Conservation (phyloP, 2,113 vertebrate species). For the Caretta caretta region DNA sequence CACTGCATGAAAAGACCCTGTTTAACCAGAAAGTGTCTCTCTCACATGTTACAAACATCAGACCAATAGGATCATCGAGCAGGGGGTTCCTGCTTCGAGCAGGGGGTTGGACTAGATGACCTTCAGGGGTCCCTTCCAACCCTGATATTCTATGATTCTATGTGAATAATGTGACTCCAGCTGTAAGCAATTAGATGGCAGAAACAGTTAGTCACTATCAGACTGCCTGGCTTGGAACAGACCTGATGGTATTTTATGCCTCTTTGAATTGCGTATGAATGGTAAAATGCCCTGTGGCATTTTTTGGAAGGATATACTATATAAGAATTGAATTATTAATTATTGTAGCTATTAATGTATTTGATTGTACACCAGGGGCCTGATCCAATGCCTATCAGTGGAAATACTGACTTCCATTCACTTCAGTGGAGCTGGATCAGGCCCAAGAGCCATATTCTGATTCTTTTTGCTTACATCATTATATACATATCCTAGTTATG, state of each 20-base stretch:
- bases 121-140: too few relatives aligned
- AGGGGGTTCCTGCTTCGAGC: too few relatives aligned
- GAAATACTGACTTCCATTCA: neutral
- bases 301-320: constrained; percentile 1
- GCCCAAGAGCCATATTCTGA: neutral
- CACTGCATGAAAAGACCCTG: neutral
- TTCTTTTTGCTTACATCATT: neutral
- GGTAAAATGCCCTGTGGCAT: neutral
- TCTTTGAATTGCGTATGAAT: neutral
- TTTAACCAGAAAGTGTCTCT: rapidly evolving
- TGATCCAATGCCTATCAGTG: neutral
- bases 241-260: constrained; percentile 4
- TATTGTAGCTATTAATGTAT: neutral
- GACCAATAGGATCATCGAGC: neutral
- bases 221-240: neutral
- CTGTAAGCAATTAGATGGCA: neutral
- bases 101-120: too few relatives aligned
- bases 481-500: neutral
- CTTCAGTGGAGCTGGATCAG: neutral
- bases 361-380: neutral
- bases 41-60: neutral
- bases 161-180: neutral
- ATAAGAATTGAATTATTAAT: neutral
- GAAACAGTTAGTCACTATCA: neutral
- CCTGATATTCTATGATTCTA: too few relatives aligned